Conservation (phyloP, 2,888 invertebrate genomes). For the Cephus pulcher region DNA sequence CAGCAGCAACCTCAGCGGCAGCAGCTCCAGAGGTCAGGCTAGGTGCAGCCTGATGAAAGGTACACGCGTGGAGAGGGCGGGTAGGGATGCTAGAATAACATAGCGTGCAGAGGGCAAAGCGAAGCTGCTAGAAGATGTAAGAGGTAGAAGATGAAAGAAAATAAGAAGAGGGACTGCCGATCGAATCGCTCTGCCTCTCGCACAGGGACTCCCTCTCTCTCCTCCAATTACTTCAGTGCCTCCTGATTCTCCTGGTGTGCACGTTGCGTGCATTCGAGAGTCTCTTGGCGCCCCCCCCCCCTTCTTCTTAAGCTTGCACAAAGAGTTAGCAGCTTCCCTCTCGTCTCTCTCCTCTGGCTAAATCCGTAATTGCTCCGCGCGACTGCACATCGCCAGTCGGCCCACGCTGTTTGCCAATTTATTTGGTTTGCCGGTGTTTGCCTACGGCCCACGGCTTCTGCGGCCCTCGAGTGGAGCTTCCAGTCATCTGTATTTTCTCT, state of each 20-base stretch:
- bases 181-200: background rate
- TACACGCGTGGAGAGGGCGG: too few relatives aligned
- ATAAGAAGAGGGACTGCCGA: background rate
- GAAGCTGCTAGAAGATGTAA: slow-evolving; percentile 42
- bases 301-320: slow-evolving; percentile 30
- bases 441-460: too few relatives aligned
- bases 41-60: too few relatives aligned
- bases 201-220: too few relatives aligned
- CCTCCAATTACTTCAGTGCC: too few relatives aligned
- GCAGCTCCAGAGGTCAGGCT: too few relatives aligned
- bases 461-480: too few relatives aligned
- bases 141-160: slow-evolving; percentile 26
- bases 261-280: too few relatives aligned
- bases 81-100: too few relatives aligned
- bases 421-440: slow-evolving; percentile 46
- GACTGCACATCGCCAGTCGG: slow-evolving; percentile 49
- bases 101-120: too few relatives aligned
- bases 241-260: too few relatives aligned
- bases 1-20: slow-evolving; percentile 15
- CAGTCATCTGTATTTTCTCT: too few relatives aligned
- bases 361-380: slow-evolving; percentile 62
- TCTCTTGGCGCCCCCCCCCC: background rate
- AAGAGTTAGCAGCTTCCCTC: slow-evolving; percentile 46
- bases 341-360: slow-evolving; percentile 23
- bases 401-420: slow-evolving; percentile 59